Percentiles rank a stretch among this genome's conserved stretches.
Evolutionary conservation across 2,797 vertebrate genomes (phyloP).

Genomic region (Menidia menidia): DNA sequence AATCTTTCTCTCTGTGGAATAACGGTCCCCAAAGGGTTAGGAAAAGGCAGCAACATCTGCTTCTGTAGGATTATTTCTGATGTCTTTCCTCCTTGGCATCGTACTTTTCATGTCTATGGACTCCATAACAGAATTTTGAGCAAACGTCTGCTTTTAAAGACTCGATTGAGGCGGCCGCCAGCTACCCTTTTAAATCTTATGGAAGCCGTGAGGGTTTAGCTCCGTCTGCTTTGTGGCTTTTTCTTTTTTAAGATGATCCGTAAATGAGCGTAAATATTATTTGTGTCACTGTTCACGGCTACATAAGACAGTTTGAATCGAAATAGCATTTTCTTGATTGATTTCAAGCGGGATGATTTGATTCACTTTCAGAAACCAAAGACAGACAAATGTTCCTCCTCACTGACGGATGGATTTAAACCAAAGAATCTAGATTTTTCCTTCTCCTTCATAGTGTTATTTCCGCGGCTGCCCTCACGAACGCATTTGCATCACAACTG

Average conservation of each 20-base stretch:
- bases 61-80: background rate
- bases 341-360: too few relatives aligned
- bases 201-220: background rate
- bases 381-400: too few relatives aligned
- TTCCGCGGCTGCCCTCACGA: constrained; percentile 46
- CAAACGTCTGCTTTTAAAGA: background rate
- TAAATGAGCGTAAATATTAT: too few relatives aligned
- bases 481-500: constrained; percentile 19
- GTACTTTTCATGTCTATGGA: background rate
- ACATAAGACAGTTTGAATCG: too few relatives aligned
- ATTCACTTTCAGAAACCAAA: too few relatives aligned
- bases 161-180: background rate
- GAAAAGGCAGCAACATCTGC: background rate
- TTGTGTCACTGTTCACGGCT: too few relatives aligned
- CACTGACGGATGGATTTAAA: too few relatives aligned
- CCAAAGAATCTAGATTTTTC: background rate
- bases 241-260: too few relatives aligned
- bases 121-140: background rate
- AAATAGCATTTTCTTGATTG: too few relatives aligned
- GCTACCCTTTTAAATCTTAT: background rate
- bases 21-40: background rate
- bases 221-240: too few relatives aligned
- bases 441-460: constrained; percentile 31
- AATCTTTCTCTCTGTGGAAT: background rate
- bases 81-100: background rate